Evolutionary conservation across 1,140 invertebrate genomes (phyloP).

Genomic region (Coboldia fuscipes): DNA sequence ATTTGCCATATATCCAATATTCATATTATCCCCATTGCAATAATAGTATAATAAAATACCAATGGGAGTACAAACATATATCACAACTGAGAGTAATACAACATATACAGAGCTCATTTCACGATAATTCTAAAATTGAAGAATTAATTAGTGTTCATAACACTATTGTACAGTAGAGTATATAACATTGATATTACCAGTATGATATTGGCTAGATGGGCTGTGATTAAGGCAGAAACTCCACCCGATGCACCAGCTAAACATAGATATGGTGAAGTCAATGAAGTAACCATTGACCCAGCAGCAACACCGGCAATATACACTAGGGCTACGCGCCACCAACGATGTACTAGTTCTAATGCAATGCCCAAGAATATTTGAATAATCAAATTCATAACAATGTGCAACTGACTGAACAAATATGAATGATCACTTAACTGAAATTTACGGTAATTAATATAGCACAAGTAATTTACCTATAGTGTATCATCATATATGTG

Average conservation of each 20-base stretch:
- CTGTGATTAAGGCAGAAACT: conserved; percentile 86
- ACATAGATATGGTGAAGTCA: conserved; percentile 66
- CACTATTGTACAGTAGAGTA: neutral
- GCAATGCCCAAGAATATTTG: conserved; percentile 83
- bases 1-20: conserved; percentile 77
- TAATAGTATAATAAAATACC: conserved; percentile 68
- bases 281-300: conserved; percentile 73
- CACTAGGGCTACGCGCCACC: conserved; percentile 69
- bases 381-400: conserved; percentile 80
- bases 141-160: neutral
- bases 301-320: conserved; percentile 65
- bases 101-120: conserved; percentile 78
- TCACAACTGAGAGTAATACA: conserved; percentile 52
- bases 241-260: conserved; percentile 90
- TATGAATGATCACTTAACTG: neutral
- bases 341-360: conserved; percentile 87
- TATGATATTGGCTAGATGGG: conserved; percentile 85
- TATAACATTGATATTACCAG: conserved; percentile 36
- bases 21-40: conserved; percentile 33
- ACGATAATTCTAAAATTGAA: conserved; percentile 79
- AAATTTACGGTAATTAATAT: neutral
- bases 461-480: conserved; percentile 27
- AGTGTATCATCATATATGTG: conserved; percentile 93
- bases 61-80: conserved; percentile 51
- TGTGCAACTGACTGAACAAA: conserved; percentile 44